phyloP scores from a whole-genome alignment of 2,113 vertebrate species.

The Sturnira hondurensis region DNA sequence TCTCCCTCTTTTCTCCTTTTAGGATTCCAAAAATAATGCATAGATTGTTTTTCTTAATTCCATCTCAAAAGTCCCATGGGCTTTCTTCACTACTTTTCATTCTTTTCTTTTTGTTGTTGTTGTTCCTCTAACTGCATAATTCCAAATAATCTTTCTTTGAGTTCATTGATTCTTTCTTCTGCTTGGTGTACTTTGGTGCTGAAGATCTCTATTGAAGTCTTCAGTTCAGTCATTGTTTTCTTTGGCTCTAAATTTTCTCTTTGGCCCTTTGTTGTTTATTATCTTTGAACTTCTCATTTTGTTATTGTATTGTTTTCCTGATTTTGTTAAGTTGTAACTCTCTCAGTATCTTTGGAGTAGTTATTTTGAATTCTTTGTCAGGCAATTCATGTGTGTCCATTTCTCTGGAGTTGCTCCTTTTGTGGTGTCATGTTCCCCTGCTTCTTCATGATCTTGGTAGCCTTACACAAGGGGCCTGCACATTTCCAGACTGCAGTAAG shows the following conservation, averaged over 20 bases:
- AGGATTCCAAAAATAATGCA: not conserved
- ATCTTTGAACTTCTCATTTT: not conserved
- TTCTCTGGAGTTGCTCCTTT: not conserved
- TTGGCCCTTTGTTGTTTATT: not conserved
- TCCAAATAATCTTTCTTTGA: not conserved
- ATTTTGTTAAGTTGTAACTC: not conserved
- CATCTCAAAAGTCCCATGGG: not conserved
- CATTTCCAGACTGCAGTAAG: not conserved
- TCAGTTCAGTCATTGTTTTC: not conserved
- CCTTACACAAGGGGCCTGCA: not conserved
- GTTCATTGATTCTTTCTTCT: not conserved
- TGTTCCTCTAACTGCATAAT: not conserved
- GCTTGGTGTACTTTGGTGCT: not conserved
- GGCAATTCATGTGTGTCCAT: not conserved
- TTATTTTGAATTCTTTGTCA: not conserved
- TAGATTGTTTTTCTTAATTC: not conserved
- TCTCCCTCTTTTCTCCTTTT: not conserved
- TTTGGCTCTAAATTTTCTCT: not conserved
- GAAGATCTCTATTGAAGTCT: not conserved
- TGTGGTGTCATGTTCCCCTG: not conserved
- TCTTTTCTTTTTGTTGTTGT: not conserved
- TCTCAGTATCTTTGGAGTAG: not conserved
- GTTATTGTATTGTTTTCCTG: not conserved
- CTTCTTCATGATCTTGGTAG: not conserved
- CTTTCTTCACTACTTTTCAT: not conserved